These are phyloP conservation scores for Agapornis roseicollis DNA, from an alignment of 2,113 vertebrate genomes.

Conservation along the genomic window DNA sequence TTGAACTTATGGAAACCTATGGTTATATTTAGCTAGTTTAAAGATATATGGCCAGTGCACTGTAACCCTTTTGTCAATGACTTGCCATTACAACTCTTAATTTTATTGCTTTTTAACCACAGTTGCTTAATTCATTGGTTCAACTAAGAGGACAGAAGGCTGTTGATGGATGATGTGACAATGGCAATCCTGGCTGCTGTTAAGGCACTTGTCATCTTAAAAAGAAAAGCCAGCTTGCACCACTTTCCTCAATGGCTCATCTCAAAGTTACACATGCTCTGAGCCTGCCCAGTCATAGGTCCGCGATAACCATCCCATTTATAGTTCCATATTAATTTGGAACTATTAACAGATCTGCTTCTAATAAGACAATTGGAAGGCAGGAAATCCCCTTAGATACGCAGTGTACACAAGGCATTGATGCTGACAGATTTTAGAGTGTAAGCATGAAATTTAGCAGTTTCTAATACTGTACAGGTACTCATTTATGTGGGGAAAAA, in stretches of 20 bases:
- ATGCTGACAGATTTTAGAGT: background rate
- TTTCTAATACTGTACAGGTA: background rate
- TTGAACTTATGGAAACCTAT: conserved; percentile 69
- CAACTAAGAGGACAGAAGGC: background rate
- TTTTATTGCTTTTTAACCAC: conserved; percentile 67
- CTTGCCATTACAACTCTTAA: conserved; percentile 60
- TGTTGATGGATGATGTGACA: conserved; percentile 46
- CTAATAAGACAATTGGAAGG: background rate
- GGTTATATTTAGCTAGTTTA: conserved; percentile 67
- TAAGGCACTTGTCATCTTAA: background rate
- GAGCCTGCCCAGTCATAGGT: background rate
- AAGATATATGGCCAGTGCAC: conserved; percentile 47
- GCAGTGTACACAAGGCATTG: background rate
- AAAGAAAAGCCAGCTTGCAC: conserved; percentile 3
- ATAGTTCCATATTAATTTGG: background rate
- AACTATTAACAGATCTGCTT: background rate
- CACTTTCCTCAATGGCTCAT: background rate
- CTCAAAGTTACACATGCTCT: background rate
- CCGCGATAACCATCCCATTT: background rate
- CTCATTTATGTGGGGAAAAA: background rate
- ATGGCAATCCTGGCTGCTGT: conserved; percentile 28
- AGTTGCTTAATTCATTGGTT: conserved; percentile 56
- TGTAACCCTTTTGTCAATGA: conserved; percentile 54
- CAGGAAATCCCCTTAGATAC: background rate
- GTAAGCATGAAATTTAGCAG: background rate